Conservation (phyloP, 2,113 vertebrate genomes). For the Pogonocichla stellata region DNA sequence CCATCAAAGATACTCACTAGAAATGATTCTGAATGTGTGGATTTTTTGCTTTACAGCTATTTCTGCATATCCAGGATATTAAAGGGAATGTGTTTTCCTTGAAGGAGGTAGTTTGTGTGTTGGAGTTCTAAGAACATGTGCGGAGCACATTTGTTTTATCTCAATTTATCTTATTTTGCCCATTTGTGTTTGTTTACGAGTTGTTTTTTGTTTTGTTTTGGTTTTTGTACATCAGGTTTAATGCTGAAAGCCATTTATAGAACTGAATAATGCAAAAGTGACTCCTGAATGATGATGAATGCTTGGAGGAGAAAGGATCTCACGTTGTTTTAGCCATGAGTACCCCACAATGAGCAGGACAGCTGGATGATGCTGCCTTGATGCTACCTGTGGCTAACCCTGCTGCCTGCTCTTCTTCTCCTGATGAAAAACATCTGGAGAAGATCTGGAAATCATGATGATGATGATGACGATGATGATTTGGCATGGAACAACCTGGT, state of each 20-base stretch:
- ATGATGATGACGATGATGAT: not conserved
- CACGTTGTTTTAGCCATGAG: not conserved
- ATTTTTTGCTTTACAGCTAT: not conserved
- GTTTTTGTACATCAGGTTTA: not conserved
- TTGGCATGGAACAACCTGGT: not conserved
- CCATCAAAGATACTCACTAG: slow-evolving; percentile 11
- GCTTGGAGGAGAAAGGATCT: not conserved
- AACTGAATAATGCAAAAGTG: not conserved
- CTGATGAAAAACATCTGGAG: not conserved
- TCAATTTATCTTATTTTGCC: not conserved
- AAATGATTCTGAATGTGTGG: not conserved
- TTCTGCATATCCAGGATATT: not conserved
- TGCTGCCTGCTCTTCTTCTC: not conserved
- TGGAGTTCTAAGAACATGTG: not conserved
- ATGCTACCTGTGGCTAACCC: too few species aligned
- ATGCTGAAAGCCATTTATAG: not conserved
- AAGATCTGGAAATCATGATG: not conserved
- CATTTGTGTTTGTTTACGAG: not conserved
- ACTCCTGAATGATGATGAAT: not conserved
- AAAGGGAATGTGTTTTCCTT: slow-evolving; percentile 23
- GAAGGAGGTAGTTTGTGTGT: not conserved
- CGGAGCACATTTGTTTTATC: not conserved
- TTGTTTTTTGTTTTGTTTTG: not conserved
- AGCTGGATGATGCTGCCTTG: not conserved
- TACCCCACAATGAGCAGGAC: not conserved